A percentile compares a stretch with the other conserved stretches of the same genome.
These are phyloP conservation scores for Trachymyrmex cornetzi DNA, from an alignment of 1,140 invertebrate species.

Conservation along the genomic window DNA sequence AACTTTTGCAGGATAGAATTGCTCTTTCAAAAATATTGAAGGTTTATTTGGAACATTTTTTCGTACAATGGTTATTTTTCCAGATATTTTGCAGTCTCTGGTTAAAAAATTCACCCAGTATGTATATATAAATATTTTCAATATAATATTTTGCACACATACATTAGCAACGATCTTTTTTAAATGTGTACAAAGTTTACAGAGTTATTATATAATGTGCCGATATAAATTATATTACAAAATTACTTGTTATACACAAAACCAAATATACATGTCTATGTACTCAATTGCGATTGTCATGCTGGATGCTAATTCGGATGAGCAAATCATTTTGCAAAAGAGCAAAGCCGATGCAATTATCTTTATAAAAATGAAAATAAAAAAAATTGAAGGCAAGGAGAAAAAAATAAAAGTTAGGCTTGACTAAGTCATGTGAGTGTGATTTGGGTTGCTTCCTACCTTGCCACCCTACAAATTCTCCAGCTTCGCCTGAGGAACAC, in stretches of 20 bases:
- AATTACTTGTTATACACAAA: neutral
- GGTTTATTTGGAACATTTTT: no score
- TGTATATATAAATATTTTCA: neutral
- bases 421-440: conserved; percentile 86
- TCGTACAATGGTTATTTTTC: no score
- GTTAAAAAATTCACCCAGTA: no score
- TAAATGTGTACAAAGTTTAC: neutral
- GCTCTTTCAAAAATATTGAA: no score
- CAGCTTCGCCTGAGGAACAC: conserved; percentile 91
- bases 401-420: conserved; percentile 76
- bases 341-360: conserved; percentile 78
- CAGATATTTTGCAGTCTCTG: no score
- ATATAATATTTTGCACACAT: conserved; percentile 11
- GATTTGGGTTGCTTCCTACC: conserved; percentile 90
- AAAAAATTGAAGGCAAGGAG: conserved; percentile 74
- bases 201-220: conserved; percentile 14
- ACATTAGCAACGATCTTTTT: neutral
- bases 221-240: conserved; percentile 16
- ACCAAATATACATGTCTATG: conserved; percentile 17
- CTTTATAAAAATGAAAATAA: conserved; percentile 69
- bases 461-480: conserved; percentile 95
- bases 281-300: conserved; percentile 68
- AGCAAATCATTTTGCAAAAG: conserved; percentile 70
- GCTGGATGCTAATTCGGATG: conserved; percentile 70
- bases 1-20: no score